Evolutionary conservation across 2,797 vertebrate genomes (phyloP), one percentile per base, ranked within the genome.

Genomic region (Emydoidea blandingii): DNA sequence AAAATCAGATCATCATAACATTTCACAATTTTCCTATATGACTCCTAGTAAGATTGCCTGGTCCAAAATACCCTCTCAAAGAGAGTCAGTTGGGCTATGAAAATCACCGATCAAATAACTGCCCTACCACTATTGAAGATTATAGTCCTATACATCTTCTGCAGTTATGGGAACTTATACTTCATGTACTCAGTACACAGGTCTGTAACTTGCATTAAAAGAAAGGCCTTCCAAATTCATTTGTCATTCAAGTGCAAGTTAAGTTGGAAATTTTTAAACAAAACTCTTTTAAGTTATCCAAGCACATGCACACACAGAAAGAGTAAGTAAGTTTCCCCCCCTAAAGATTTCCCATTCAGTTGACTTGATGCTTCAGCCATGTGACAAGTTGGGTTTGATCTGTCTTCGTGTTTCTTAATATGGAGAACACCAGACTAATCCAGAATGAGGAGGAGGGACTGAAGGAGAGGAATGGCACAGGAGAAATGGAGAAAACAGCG

Each of bases 61-160:
- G 44, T 8, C 52, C 88, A 59, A 83, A 83, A 81, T 27, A 31
- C 81, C 72, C 14, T 34, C 92, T 92, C 41, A 93, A 50, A 82
- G 7, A 54, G 52, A 78, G 57, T 62, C 57, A 59, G 12, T 29
- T 59, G 57, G 57, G 57, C 31, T 87, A 29, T 90, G 78, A 90
- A 95, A 85, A 37, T 34, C 52, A 79, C 91, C n/a, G 90, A 53
- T 88, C 44, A 90, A 65, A 12, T 81, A 19, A 68, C 93, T 85
- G 34, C 94, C 56, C 44, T 94, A 87, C 68, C 89, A 5, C 52
- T 81, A 16, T 6, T 0, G 0, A 90, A 25, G 19, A 90, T 9
- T 68, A 4, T 59, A 37, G 91, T 18, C 88, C 62, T 57, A 25
- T 93, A 27, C 76, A 27, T 1, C 89, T 90, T 81, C 87, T 25